Evolutionary conservation across 2,113 vertebrate genomes (phyloP).

Genomic region (Nestor notabilis): DNA sequence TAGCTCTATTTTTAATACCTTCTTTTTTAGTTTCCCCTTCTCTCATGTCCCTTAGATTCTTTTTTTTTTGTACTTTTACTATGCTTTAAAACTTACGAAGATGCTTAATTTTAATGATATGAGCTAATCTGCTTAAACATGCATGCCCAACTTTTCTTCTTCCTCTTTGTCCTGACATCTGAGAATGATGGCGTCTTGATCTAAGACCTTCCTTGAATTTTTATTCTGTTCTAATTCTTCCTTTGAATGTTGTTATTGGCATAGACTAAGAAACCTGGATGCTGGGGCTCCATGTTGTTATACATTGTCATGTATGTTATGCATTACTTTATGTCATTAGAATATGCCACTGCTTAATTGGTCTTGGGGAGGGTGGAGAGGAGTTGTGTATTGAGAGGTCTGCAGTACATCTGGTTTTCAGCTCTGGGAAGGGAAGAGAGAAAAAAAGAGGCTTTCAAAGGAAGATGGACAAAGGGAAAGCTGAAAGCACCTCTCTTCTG

Average conservation of each 20-base stretch:
- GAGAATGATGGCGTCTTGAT: neutral
- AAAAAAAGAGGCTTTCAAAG: neutral
- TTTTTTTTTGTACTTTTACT: neutral
- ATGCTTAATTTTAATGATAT: neutral
- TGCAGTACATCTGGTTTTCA: neutral
- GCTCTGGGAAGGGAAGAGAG: neutral
- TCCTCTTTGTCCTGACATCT: neutral
- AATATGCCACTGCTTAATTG: neutral
- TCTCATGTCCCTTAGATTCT: neutral
- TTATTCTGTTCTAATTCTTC: neutral
- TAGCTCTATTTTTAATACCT: slow-evolving; percentile 28
- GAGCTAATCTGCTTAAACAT: neutral
- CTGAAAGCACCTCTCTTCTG: neutral
- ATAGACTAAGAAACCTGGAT: neutral
- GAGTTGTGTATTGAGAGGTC: neutral
- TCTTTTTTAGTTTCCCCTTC: neutral
- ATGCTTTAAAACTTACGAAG: neutral
- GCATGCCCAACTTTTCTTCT: neutral
- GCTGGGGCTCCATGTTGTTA: neutral
- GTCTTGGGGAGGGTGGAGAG: neutral
- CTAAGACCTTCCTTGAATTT: neutral
- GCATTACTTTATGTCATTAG: neutral
- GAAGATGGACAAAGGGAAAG: neutral
- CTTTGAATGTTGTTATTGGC: neutral
- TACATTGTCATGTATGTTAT: fast-evolving